phyloP scores from a whole-genome alignment of 1,140 invertebrate genomes.

The Episyrphus balteatus region DNA sequence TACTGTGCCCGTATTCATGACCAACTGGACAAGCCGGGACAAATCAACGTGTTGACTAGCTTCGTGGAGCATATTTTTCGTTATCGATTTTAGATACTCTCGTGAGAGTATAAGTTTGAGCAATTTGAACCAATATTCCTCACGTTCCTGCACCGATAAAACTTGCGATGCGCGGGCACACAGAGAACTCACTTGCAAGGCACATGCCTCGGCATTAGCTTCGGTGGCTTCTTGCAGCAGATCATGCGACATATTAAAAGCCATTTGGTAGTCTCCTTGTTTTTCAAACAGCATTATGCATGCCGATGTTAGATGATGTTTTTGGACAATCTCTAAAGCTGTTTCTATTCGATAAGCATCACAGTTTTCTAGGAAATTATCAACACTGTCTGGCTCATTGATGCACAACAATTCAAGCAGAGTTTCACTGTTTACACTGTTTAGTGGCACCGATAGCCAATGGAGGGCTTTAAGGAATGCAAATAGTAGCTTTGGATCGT shows the following conservation, averaged over 20 bases:
- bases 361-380: conserved; percentile 23
- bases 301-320: conserved; percentile 32
- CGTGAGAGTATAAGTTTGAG: conserved; percentile 32
- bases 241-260: conserved; percentile 38
- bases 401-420: conserved; percentile 61
- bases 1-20: conserved; percentile 32
- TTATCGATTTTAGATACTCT: conserved; percentile 25
- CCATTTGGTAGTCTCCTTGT: conserved; percentile 37
- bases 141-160: conserved; percentile 27
- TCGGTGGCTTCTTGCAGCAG: conserved; percentile 22
- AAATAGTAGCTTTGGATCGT: conserved; percentile 43
- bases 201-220: conserved; percentile 7
- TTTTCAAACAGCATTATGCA: conserved; percentile 40
- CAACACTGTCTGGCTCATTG: conserved; percentile 32
- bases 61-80: conserved; percentile 38
- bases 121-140: conserved; percentile 38
- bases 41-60: conserved; percentile 43
- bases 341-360: conserved; percentile 26
- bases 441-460: conserved; percentile 41
- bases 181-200: conserved; percentile 26
- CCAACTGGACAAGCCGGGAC: conserved; percentile 39
- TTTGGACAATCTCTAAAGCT: conserved; percentile 36
- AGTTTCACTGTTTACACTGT: conserved; percentile 43
- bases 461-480: conserved; percentile 52
- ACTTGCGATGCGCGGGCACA: conserved; percentile 35